Percentiles rank a stretch among this genome's conserved stretches.
phyloP scores from a whole-genome alignment of 92 coral and sea anemone species.

The Umimayanthus chanpuru region DNA sequence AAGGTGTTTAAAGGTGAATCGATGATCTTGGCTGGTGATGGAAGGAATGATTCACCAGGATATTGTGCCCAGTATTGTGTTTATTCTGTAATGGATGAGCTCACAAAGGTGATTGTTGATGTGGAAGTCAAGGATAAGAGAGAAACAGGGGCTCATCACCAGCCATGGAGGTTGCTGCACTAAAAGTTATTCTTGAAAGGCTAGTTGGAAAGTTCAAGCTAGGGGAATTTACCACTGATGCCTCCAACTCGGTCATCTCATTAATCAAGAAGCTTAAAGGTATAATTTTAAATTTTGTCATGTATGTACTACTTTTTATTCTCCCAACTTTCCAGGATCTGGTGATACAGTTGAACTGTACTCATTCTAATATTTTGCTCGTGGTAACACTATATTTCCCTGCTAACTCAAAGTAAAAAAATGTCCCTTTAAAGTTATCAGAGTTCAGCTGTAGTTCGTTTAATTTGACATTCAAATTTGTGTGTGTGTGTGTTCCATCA shows the following conservation, averaged over 20 bases:
- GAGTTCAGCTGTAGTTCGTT: no score
- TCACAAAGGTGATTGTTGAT: constrained; percentile 46
- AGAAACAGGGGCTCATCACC: constrained; percentile 54
- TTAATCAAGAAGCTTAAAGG: constrained; percentile 59
- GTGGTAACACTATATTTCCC: background rate
- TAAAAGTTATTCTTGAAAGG: constrained; percentile 40
- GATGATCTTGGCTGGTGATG: constrained; percentile 46
- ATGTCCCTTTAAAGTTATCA: background rate
- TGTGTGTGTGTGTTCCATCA: background rate
- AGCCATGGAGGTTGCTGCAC: constrained; percentile 53
- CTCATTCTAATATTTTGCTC: background rate
- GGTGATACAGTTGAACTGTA: background rate
- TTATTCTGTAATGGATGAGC: constrained; percentile 40
- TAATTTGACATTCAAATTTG: background rate
- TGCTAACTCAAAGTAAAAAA: background rate
- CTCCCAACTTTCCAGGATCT: background rate
- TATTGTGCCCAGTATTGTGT: constrained; percentile 49
- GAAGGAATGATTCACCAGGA: constrained; percentile 44
- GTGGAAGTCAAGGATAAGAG: constrained; percentile 47
- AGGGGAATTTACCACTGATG: constrained; percentile 54
- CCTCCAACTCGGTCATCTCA: constrained; percentile 56
- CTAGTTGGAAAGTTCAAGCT: constrained; percentile 33
- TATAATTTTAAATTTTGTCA: constrained; percentile 10
- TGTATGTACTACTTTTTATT: background rate
- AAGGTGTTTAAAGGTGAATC: constrained; percentile 15